Evolutionary conservation across 1,140 invertebrate species (phyloP).

Genomic region (Idris sp.): DNA sequence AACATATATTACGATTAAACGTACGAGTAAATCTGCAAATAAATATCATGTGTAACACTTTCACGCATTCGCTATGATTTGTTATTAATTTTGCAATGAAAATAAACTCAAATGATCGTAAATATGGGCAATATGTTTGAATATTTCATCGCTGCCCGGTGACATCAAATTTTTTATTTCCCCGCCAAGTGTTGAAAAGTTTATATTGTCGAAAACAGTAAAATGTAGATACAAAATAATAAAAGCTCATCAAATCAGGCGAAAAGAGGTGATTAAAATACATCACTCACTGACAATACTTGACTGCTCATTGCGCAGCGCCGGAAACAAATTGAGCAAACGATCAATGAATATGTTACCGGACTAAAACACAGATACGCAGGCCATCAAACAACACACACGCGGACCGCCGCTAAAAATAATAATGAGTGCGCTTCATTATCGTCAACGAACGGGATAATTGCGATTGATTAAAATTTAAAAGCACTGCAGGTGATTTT

Average conservation of each 20-base stretch:
- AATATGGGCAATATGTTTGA: neutral
- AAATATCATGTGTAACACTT: neutral
- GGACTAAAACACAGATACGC: slow-evolving; percentile 7
- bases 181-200: neutral
- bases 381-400: slow-evolving; percentile 15
- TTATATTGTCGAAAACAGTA: neutral
- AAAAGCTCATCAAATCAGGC: slow-evolving; percentile 18
- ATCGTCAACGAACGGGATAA: slow-evolving; percentile 2
- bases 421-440: slow-evolving; percentile 20
- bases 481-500: no score
- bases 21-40: neutral
- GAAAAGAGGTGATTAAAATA: slow-evolving; percentile 43
- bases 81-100: slow-evolving; percentile 6
- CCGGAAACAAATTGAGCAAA: slow-evolving; percentile 58
- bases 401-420: slow-evolving; percentile 38
- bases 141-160: neutral
- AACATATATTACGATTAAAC: slow-evolving; percentile 1
- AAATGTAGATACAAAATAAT: slow-evolving; percentile 17
- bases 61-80: neutral
- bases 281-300: slow-evolving; percentile 13
- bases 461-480: slow-evolving; percentile 20
- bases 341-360: slow-evolving; percentile 48
- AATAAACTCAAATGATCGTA: neutral
- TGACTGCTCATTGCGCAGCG: slow-evolving; percentile 20
- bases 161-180: slow-evolving; percentile 3